Base-by-base conservation (phyloP, 2,797 vertebrate species). In the Notolepis coatsorum region DNA sequence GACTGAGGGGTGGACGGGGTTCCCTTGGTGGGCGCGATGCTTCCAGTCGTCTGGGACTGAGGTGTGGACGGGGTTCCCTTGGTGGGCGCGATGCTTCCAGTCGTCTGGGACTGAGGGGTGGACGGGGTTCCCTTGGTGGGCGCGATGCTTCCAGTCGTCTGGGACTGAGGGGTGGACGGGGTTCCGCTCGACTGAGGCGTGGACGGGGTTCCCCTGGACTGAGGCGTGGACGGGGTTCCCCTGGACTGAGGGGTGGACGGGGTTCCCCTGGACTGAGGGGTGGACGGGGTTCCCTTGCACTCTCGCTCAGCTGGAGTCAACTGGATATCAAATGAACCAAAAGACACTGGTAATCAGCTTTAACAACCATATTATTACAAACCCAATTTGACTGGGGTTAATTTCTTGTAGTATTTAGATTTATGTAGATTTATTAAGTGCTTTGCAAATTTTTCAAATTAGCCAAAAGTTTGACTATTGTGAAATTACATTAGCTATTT, bases 41-140 rank as follows among this genome's bases (percentile, higher is more conserved):
- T 28, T 43, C n/a, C 27, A 12, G 65, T 13, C 43, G 56, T 76
- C 69, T 71, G 21, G 81, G n/a, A n/a, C n/a, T n/a, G n/a, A n/a
- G n/a, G 73, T 43, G 69, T 65, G 9, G 69, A 39, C 35, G 66
- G 12, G 1, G 79, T 62, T 69, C 38, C 74, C 39, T 33, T 57
- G 31, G 10, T 87, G 41, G 51, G 46, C 92, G 86, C 77, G 94
- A 94, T 33, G 94, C 94, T 27, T 96, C 93, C 90, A 95, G 92
- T 56, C n/a, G n/a, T n/a, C n/a, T n/a, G n/a, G n/a, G n/a, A n/a
- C n/a, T n/a, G n/a, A n/a, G n/a, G n/a, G n/a, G n/a, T n/a, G n/a
- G n/a, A n/a, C n/a, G n/a, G n/a, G n/a, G n/a, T n/a, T n/a, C n/a
- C n/a, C n/a, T n/a, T n/a, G n/a, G n/a, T n/a, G n/a, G n/a, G n/a